Conservation (phyloP, 2,888 invertebrate genomes). For the Leucophenga maculata region DNA sequence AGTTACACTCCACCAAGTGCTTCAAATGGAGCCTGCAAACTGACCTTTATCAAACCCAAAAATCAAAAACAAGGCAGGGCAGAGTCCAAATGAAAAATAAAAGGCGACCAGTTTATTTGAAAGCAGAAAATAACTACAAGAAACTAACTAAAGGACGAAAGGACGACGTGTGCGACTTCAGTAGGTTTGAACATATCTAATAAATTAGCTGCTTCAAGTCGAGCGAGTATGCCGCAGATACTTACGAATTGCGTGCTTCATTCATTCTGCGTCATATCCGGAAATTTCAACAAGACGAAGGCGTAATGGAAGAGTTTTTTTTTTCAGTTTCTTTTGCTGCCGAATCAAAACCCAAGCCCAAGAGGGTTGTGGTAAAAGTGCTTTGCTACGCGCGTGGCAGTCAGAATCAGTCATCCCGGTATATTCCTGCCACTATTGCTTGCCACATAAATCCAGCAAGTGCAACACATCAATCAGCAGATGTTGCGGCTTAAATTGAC, state of each 20-base stretch:
- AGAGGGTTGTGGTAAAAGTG: neutral
- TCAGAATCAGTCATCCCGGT: no score
- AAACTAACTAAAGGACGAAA: neutral
- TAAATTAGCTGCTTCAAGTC: constrained; percentile 44
- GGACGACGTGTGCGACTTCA: no score
- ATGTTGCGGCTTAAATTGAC: no score
- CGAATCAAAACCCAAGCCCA: neutral
- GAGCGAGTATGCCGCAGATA: no score
- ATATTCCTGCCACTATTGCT: neutral
- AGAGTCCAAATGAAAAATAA: neutral
- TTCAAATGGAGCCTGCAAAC: neutral
- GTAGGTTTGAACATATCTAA: constrained; percentile 15
- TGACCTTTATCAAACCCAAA: constrained; percentile 8
- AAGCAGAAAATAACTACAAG: no score
- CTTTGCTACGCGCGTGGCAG: neutral
- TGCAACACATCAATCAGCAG: constrained; percentile 18
- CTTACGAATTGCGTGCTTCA: no score
- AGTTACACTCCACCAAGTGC: no score
- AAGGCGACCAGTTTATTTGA: no score
- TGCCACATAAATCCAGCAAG: constrained; percentile 15
- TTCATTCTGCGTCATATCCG: no score
- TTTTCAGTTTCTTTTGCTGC: constrained; percentile 31
- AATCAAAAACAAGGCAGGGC: neutral
- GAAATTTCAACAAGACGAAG: no score
- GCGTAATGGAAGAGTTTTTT: constrained; percentile 16